phyloP scores from a whole-genome alignment of 1,140 invertebrate species.

The Rhagoletis pomonella region DNA sequence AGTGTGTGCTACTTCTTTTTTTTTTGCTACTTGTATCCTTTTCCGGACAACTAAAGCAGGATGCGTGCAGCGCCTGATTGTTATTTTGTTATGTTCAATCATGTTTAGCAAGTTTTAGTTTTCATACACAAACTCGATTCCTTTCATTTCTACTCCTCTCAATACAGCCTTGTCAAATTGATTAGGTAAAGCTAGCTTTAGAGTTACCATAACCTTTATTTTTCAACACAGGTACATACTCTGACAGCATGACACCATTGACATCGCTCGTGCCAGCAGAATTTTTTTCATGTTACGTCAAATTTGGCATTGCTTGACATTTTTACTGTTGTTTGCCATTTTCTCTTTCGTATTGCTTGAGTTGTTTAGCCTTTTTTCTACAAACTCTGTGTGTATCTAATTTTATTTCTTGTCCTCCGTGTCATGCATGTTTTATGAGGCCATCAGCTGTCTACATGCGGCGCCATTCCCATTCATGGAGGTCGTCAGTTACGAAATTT shows the following conservation, averaged over 20 bases:
- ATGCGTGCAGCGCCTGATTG: background rate
- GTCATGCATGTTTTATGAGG: background rate
- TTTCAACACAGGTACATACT: background rate
- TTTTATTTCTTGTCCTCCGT: constrained; percentile 6
- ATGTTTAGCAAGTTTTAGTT: background rate
- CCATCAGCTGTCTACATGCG: background rate
- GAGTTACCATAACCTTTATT: background rate
- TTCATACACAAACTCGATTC: too few relatives aligned
- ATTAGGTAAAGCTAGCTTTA: background rate
- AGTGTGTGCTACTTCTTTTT: too few relatives aligned
- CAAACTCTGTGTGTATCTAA: background rate
- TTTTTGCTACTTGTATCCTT: too few relatives aligned
- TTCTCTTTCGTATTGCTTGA: background rate
- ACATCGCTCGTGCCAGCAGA: constrained; percentile 4
- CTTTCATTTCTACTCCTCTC: background rate
- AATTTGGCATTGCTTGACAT: background rate
- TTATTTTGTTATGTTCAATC: background rate
- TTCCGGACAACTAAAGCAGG: too few relatives aligned
- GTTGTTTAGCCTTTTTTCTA: background rate
- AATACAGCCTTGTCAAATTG: background rate
- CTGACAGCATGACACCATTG: background rate
- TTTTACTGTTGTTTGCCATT: background rate
- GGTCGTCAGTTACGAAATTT: background rate
- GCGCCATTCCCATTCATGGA: background rate
- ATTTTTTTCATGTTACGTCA: background rate